Evolutionary conservation across 2,888 invertebrate species (phyloP).

Genomic region (Agrotis exclamationis): DNA sequence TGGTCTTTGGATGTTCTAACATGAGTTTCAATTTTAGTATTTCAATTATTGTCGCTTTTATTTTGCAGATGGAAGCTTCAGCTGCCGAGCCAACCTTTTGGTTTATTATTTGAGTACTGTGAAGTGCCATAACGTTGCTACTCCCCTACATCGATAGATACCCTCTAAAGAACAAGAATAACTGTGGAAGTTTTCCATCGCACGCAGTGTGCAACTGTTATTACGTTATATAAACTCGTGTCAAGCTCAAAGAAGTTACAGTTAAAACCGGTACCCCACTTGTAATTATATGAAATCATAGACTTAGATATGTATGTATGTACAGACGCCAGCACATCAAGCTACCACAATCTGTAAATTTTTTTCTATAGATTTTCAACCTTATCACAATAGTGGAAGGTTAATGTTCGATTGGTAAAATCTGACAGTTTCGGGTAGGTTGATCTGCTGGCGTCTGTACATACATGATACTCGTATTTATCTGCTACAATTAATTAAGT

Average conservation of each 20-base stretch:
- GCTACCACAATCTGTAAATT: too few relatives aligned
- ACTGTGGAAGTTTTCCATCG: conserved; percentile 43
- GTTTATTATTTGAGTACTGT: background rate
- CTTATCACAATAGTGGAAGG: too few relatives aligned
- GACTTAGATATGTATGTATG: background rate
- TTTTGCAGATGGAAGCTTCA: conserved; percentile 1
- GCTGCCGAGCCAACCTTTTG: background rate
- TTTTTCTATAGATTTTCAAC: too few relatives aligned
- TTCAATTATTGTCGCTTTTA: background rate
- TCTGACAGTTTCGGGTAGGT: too few relatives aligned
- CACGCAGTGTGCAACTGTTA: conserved; percentile 41
- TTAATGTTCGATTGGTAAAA: too few relatives aligned
- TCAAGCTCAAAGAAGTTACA: conserved; percentile 60
- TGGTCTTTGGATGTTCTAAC: too few relatives aligned
- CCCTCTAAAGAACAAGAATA: conserved; percentile 31
- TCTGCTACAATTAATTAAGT: conserved; percentile 9
- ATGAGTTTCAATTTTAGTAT: background rate
- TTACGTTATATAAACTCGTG: conserved; percentile 53
- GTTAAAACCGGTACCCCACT: conserved; percentile 51
- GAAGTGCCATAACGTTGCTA: conserved; percentile 8
- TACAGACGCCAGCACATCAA: too few relatives aligned
- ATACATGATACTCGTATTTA: background rate
- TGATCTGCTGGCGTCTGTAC: background rate
- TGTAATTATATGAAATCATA: conserved; percentile 45
- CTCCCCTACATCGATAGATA: conserved; percentile 1